Percentiles rank a stretch among this genome's conserved stretches.
Conservation (phyloP, 1,140 invertebrate genomes). For the Drosophila parabipectinata region DNA sequence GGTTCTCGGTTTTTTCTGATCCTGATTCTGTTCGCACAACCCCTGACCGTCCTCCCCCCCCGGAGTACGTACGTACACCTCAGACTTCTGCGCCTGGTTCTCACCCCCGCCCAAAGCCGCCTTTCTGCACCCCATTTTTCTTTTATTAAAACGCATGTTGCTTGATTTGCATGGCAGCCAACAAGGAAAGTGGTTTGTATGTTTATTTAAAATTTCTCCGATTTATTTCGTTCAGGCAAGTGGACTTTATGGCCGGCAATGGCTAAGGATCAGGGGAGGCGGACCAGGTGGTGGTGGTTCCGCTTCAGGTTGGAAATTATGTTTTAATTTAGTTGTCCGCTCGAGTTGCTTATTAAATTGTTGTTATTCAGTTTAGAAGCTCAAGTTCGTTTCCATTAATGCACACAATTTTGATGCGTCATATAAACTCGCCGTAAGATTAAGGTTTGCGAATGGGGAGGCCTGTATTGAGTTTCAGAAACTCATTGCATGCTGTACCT, state of each 20-base stretch:
- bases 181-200: slow-evolving; percentile 53
- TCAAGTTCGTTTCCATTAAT: neutral
- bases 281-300: neutral
- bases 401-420: too few species aligned
- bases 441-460: too few species aligned
- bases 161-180: slow-evolving; percentile 57
- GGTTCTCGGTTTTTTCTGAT: neutral
- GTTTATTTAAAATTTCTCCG: slow-evolving; percentile 71
- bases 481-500: too few species aligned
- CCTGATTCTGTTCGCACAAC: too few species aligned
- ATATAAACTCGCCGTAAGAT: too few species aligned
- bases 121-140: slow-evolving; percentile 1
- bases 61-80: too few species aligned
- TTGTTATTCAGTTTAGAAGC: neutral
- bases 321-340: slow-evolving; percentile 66
- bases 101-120: slow-evolving; percentile 8
- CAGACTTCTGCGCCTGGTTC: too few species aligned
- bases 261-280: neutral
- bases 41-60: too few species aligned
- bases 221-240: slow-evolving; percentile 29
- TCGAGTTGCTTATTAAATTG: slow-evolving; percentile 40
- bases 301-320: slow-evolving; percentile 50
- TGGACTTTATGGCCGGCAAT: slow-evolving; percentile 11
- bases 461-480: too few species aligned
- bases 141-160: slow-evolving; percentile 70